Percentiles rank a stretch among this genome's conserved stretches.
Conservation (phyloP, 2,888 invertebrate genomes). For the Aelia acuminata region DNA sequence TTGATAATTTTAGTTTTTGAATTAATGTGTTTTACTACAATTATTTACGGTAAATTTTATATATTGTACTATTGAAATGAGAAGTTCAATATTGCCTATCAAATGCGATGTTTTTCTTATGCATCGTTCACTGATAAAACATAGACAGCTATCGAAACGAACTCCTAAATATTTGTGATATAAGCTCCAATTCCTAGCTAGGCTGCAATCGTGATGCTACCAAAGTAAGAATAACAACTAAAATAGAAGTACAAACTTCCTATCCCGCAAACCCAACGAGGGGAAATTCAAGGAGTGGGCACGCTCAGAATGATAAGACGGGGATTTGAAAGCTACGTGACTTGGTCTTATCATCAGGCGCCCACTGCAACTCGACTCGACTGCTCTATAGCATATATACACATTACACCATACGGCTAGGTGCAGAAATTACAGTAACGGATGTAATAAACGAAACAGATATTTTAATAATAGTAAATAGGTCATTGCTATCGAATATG, state of each 20-base stretch:
- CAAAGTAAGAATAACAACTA: neutral
- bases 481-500: too few relatives aligned
- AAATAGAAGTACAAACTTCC: conserved; percentile 7
- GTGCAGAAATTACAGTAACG: too few relatives aligned
- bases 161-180: neutral
- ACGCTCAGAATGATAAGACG: conserved; percentile 1
- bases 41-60: too few relatives aligned
- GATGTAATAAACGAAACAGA: too few relatives aligned
- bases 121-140: too few relatives aligned
- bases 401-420: neutral
- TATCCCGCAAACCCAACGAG: conserved; percentile 1
- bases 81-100: too few relatives aligned
- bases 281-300: neutral
- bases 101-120: too few relatives aligned
- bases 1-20: too few relatives aligned
- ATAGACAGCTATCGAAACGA: too few relatives aligned
- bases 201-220: neutral
- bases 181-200: neutral
- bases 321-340: conserved; percentile 24
- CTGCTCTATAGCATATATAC: neutral
- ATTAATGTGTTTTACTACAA: too few relatives aligned
- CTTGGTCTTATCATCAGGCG: neutral
- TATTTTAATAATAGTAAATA: too few relatives aligned
- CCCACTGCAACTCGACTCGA: neutral
- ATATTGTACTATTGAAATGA: too few relatives aligned